Evolutionary conservation across 2,888 invertebrate species (phyloP), one percentile per base, ranked within the genome.

Genomic region (Thymelicus lineola): DNA sequence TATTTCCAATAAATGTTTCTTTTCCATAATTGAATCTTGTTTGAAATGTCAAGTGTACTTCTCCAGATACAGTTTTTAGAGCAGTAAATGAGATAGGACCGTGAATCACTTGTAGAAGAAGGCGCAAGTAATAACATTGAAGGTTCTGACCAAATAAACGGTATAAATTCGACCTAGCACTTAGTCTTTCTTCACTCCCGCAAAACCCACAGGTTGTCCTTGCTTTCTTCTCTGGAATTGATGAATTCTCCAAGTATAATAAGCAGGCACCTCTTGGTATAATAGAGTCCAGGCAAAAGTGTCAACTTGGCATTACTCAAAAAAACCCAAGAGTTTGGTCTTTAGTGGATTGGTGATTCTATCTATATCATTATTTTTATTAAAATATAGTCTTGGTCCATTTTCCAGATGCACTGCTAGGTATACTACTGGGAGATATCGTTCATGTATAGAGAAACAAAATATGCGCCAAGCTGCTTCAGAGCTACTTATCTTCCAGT

Each of bases 391-490:
- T 53, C 66, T n/a, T 63, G 55, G 50, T 38, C 71, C 50, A 42
- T 59, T 42, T n/a, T 59, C 42, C 9, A 59, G 36, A 59, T 66
- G 62, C 48, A 72, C 71, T 53, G 57, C 63, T 55, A 67, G 70
- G 65, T 71, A 67, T 42, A 67, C 64, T 61, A 73, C 65, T 4
- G 66, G 64, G 48, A 70, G 70, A 71, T 63, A 55, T 15, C 71
- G 66, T 67, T 72, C 73, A 66, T 74, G 74, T 57, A 74, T 62
- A 55, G 67, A 58, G 66, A 75, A 75, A 63, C 66, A 70, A 65
- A 74, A 73, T 70, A 75, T 74, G 69, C 70, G 59, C 71, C 75
- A 74, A 65, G 74, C 72, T 12, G 74, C 72, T 71, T 72, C 74
- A 60, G 70, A 72, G 71, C 71, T 70, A 67, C 74, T 72, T 38